These are phyloP conservation scores for Otus sunia DNA, from an alignment of 2,113 vertebrate genomes.

Conservation along the genomic window DNA sequence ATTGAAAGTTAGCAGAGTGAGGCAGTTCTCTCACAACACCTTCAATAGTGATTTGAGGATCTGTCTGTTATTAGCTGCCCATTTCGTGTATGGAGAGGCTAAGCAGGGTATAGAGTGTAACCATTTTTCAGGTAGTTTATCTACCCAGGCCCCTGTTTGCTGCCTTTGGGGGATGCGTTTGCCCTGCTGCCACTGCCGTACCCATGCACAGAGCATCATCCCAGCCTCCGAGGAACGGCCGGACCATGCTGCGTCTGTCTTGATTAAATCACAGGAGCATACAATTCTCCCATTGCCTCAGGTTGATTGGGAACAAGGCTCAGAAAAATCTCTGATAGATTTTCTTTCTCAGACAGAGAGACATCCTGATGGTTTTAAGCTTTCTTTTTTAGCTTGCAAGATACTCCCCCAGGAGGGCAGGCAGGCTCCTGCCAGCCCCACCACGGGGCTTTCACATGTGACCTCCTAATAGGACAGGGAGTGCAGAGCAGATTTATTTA, in stretches of 20 bases:
- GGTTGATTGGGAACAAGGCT: neutral
- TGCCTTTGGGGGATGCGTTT: rapidly evolving
- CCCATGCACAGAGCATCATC: neutral
- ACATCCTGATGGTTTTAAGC: neutral
- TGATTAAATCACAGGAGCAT: neutral
- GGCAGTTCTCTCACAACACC: slow-evolving; percentile 49
- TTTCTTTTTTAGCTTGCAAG: neutral
- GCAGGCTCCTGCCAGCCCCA: neutral
- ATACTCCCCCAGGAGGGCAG: neutral
- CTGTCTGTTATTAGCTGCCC: slow-evolving; percentile 28
- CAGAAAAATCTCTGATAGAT: neutral
- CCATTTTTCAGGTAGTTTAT: neutral
- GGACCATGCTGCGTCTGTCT: neutral
- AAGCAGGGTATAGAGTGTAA: neutral
- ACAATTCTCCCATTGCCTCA: neutral
- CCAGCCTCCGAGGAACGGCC: neutral
- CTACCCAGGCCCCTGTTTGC: neutral
- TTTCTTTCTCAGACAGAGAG: neutral
- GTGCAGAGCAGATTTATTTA: neutral
- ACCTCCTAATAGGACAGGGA: neutral
- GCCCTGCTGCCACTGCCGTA: neutral
- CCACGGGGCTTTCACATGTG: neutral
- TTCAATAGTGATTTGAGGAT: slow-evolving; percentile 31
- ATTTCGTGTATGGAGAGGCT: neutral
- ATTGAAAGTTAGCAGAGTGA: slow-evolving; percentile 67